Percentiles rank a stretch among this genome's conserved stretches.
These are phyloP conservation scores for Ephydatia muelleri DNA, from an alignment of 37 sponge, comb jelly and placozoan genomes.

Conservation along the genomic window DNA sequence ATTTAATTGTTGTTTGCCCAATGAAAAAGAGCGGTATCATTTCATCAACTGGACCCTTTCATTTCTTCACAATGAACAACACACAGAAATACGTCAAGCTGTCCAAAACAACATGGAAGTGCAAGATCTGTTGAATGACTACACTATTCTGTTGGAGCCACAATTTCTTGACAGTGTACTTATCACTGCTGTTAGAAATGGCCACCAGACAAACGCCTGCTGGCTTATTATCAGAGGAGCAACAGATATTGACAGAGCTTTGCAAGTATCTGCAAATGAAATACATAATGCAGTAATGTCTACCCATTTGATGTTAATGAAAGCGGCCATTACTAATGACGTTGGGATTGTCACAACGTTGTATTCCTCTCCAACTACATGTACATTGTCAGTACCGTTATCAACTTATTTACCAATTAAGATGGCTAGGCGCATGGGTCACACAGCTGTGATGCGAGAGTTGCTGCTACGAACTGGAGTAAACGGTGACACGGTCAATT, in stretches of 20 bases:
- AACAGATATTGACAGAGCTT: conserved; percentile 32
- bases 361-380: conserved; percentile 45
- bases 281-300: conserved; percentile 42
- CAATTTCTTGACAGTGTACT: conserved; percentile 64
- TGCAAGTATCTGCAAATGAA: conserved; percentile 32
- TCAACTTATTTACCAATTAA: conserved; percentile 63
- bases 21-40: no score
- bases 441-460: conserved; percentile 47
- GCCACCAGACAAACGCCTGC: conserved; percentile 50
- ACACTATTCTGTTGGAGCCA: conserved; percentile 29
- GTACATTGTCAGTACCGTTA: not conserved
- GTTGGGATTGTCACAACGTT: conserved; percentile 37
- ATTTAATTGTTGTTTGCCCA: no score
- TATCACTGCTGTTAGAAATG: conserved; percentile 49
- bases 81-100: no score
- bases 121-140: conserved; percentile 31
- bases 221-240: conserved; percentile 66
- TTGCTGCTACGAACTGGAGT: conserved; percentile 80
- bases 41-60: no score
- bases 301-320: conserved; percentile 40
- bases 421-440: conserved; percentile 51
- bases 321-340: conserved; percentile 52
- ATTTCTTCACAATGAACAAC: no score
- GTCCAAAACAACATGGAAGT: conserved; percentile 59
- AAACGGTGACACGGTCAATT: conserved; percentile 52